Percentiles rank a stretch among this genome's conserved stretches.
These are phyloP conservation scores for Mastigias papua DNA, from an alignment of 30 jellyfish, hydroid and myxozoan genomes.

Conservation along the genomic window DNA sequence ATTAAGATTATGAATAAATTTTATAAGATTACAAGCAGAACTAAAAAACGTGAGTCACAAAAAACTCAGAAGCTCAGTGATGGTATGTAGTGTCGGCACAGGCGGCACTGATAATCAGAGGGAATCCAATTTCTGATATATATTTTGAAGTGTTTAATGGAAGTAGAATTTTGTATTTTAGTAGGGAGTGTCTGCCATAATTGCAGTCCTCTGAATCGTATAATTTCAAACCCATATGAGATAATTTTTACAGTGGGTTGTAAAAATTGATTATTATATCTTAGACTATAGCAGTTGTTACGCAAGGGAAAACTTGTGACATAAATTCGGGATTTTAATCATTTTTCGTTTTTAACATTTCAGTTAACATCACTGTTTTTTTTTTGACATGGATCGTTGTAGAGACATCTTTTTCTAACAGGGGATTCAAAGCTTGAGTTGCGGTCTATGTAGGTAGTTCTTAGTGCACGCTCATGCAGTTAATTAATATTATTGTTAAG, in stretches of 20 bases:
- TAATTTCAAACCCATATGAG: constrained; percentile 1
- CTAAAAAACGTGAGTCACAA: no score
- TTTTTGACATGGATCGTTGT: constrained; percentile 7
- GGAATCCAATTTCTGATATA: neutral
- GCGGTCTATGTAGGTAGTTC: constrained; percentile 1
- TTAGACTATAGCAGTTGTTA: neutral
- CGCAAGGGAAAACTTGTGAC: neutral
- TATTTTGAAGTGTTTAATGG: neutral
- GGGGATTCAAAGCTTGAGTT: neutral
- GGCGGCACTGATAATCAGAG: no score
- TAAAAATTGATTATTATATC: neutral
- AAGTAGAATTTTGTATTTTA: neutral
- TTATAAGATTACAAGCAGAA: no score
- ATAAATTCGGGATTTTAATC: neutral
- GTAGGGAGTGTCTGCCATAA: no score
- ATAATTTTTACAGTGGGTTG: neutral
- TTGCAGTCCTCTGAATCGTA: neutral
- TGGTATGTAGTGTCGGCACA: no score
- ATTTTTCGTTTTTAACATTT: neutral
- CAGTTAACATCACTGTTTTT: neutral
- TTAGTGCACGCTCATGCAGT: neutral
- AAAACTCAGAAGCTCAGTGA: no score
- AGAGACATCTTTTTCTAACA: no score
- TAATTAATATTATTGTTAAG: no score
- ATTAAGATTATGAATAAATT: no score